These are phyloP conservation scores for Zeuzera pyrina DNA, from an alignment of 2,888 invertebrate genomes.

Conservation along the genomic window DNA sequence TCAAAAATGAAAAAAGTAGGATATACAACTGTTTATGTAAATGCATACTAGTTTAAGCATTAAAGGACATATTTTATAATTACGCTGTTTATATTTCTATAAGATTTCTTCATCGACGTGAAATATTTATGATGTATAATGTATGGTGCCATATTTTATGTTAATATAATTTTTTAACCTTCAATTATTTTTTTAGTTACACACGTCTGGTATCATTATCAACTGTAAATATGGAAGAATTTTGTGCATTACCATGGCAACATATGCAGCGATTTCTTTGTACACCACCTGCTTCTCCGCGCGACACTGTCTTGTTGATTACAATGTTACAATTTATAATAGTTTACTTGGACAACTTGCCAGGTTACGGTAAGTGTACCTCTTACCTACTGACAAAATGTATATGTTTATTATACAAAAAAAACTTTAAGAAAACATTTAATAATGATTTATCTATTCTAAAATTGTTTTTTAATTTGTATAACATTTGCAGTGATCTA, in stretches of 20 bases:
- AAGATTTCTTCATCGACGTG: too few relatives aligned
- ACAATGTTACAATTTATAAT: constrained; percentile 49
- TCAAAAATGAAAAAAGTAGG: too few relatives aligned
- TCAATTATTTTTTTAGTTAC: constrained; percentile 64
- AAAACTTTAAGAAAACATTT: constrained; percentile 1
- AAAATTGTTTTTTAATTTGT: too few relatives aligned
- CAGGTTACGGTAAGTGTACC: constrained; percentile 11
- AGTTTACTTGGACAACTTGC: constrained; percentile 47
- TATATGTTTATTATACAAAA: neutral
- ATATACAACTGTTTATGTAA: too few relatives aligned
- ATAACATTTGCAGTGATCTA: too few relatives aligned
- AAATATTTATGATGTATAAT: too few relatives aligned
- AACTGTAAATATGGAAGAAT: constrained; percentile 32
- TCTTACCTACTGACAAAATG: too few relatives aligned
- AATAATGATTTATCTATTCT: neutral
- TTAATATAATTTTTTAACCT: too few relatives aligned
- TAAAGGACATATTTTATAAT: too few relatives aligned
- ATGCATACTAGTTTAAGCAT: too few relatives aligned
- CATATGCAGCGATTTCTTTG: constrained; percentile 74
- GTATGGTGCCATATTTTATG: too few relatives aligned
- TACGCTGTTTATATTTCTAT: too few relatives aligned
- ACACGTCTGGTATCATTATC: constrained; percentile 42
- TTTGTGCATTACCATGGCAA: constrained; percentile 74
- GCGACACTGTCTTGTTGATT: constrained; percentile 75
- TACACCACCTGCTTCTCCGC: constrained; percentile 76